Base-by-base conservation (phyloP, 1,140 invertebrate genomes). In the Drosophila kohkoa region DNA sequence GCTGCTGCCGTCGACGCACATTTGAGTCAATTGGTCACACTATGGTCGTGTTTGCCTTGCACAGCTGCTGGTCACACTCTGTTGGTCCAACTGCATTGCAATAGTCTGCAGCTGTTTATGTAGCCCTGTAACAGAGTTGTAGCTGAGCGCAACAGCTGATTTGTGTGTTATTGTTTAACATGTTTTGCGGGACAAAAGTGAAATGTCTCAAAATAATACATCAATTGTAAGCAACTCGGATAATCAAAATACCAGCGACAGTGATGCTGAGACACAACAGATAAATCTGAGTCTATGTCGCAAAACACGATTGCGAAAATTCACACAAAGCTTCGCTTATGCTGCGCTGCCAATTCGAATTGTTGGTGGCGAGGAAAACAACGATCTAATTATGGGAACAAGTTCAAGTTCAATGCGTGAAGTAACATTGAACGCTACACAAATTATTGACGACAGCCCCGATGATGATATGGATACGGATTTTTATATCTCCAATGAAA, bases 401-500 rank as follows among this genome's bases (percentile, higher is more conserved):
- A 46, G 28, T 11, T 13, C 63, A 5, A 59, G 65, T 43, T 75
- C 73, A 4, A 25, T 54, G 5, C 74, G 80, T 1, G 77, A 88
- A 49, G 35, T 87, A 6, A 81, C 74, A 5, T 48, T 87, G 10
- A 54, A 38, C 0, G 51, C 65, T 5, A 46, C 77, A 1, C 85
- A 80, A 20, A 59, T 77, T 13, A 78, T 88, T 49, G 70, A 69
- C 1, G 85, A 88, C 16, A 70, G 59, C n/a, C 72, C 77, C 7
- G 82, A 88, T 11, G 58, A 60, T 1, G 80, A 82, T 32, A 55
- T 66, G 45, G 83, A 88, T 5, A 66, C 85, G 0, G 85, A 88
- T 11, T 69, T 67, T 5, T 68, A 89, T 38, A 88, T 88, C 43
- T 89, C 85, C 0, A 69, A 69, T 51, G 83, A 89, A 5, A 89